Percentiles rank a stretch among this genome's conserved stretches.
Evolutionary conservation across 2,888 invertebrate genomes (phyloP).

Genomic region (Tinea trinotella): DNA sequence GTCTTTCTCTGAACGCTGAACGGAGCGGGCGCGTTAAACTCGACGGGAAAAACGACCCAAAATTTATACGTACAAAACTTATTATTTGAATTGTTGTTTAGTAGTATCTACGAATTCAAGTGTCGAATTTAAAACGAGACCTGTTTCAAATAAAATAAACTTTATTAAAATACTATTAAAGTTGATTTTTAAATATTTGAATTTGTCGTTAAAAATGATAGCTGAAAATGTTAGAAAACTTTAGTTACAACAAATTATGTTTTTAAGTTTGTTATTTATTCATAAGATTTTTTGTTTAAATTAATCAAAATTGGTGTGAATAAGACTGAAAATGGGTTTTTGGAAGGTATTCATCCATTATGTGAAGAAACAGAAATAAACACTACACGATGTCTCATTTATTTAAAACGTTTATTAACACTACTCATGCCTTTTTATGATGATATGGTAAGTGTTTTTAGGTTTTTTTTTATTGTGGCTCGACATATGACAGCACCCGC

Average conservation of each 20-base stretch:
- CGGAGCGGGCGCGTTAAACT: neutral
- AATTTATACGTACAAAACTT: neutral
- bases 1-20: neutral
- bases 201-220: too few relatives aligned
- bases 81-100: too few relatives aligned
- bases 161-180: too few relatives aligned
- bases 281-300: neutral
- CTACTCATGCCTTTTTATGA: slow-evolving; percentile 65
- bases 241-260: too few relatives aligned
- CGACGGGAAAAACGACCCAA: neutral
- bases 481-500: too few relatives aligned
- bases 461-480: too few relatives aligned
- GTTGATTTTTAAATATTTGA: neutral
- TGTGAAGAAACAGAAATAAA: slow-evolving; percentile 47
- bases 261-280: too few relatives aligned
- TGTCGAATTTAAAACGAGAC: too few relatives aligned
- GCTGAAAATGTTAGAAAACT: too few relatives aligned
- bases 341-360: slow-evolving; percentile 1
- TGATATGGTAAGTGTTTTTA: slow-evolving; percentile 48
- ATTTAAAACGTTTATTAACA: slow-evolving; percentile 45
- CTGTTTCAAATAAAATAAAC: too few relatives aligned
- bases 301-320: slow-evolving; percentile 1
- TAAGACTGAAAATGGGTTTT: neutral
- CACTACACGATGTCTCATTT: slow-evolving; percentile 56
- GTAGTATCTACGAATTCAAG: too few relatives aligned